Conservation (phyloP, 2,888 invertebrate species). For the Cepaea hortensis region DNA sequence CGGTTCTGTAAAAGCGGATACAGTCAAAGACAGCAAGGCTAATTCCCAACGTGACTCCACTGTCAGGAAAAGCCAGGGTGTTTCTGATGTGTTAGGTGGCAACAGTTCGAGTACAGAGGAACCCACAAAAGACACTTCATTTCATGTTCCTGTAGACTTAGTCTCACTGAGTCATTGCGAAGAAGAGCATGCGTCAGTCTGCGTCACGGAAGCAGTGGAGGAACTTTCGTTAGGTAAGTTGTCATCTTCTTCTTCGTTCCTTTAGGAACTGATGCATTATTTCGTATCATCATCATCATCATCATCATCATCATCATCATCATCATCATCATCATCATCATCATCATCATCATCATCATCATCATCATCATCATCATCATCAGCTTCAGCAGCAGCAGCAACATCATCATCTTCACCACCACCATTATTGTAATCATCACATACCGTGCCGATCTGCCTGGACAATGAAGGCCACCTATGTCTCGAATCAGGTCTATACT, state of each 20-base stretch:
- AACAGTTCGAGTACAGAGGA: not conserved
- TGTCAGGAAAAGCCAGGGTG: not conserved
- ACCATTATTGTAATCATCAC: no score
- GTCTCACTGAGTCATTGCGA: constrained; percentile 60
- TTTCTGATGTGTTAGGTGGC: not conserved
- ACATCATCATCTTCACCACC: no score
- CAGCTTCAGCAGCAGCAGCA: no score
- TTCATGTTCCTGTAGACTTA: not conserved
- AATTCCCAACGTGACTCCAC: not conserved
- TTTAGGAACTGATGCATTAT: not conserved
- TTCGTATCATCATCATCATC: not conserved
- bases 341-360: no score
- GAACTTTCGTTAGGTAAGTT: constrained; percentile 59
- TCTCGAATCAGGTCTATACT: no score
- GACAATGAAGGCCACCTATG: no score
- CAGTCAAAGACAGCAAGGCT: not conserved
- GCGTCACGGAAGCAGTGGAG: constrained; percentile 62
- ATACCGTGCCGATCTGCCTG: no score
- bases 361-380: no score
- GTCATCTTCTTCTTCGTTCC: not conserved
- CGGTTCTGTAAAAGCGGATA: not conserved
- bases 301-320: not conserved
- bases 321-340: not conserved
- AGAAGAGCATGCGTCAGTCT: constrained; percentile 59
- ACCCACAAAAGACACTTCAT: no score